Base-by-base conservation (phyloP, 2,888 invertebrate species). In the Aspidapion aeneum region DNA sequence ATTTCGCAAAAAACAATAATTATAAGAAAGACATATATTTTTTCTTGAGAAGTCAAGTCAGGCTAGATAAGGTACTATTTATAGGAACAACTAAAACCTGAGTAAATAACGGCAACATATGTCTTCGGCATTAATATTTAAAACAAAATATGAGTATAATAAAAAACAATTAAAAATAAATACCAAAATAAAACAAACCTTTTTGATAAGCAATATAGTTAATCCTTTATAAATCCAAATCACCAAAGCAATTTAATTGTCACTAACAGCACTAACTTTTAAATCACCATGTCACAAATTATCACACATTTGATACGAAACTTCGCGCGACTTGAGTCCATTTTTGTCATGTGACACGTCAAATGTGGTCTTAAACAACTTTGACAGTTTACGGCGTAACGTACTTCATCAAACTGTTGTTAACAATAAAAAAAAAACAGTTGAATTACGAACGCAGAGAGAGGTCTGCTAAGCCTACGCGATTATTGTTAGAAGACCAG, bases 291-390 rank as follows among this genome's bases (percentile, higher is more conserved):
- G 67, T 72, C 75, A 73, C 74, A 72, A 66, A 74, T 71, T 65
- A 75, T 71, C 66, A 78, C 78, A 73, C 76, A 77, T 74, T 73
- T 76, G 65, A 76, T 71, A 18, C 72, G 69, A 67, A 78, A 78
- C n/a, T n/a, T n/a, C 66, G 70, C 74, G 63, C 76, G 69, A 63
- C 72, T 72, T 64, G 74, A 73, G 73, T 78, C 77, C 78, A 78
- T 78, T 50, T 52, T 19, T 52, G 52, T 57, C 63, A 58, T 59
- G 63, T 59, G 63, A 21, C 35, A n/a, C n/a, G n/a, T n/a, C n/a
- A n/a, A n/a, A n/a, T n/a, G n/a, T n/a, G 35, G 35, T 57, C 52
- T 21, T 52, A 2, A 18, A 17, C 17, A 12, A 22, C 49, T 55
- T 52, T 55, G 19, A 55, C 52, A 57, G 54, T 21, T 54, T 22